These are phyloP conservation scores for Hormiphora californensis DNA, from an alignment of 37 sponge, comb jelly and placozoan species.

Conservation along the genomic window DNA sequence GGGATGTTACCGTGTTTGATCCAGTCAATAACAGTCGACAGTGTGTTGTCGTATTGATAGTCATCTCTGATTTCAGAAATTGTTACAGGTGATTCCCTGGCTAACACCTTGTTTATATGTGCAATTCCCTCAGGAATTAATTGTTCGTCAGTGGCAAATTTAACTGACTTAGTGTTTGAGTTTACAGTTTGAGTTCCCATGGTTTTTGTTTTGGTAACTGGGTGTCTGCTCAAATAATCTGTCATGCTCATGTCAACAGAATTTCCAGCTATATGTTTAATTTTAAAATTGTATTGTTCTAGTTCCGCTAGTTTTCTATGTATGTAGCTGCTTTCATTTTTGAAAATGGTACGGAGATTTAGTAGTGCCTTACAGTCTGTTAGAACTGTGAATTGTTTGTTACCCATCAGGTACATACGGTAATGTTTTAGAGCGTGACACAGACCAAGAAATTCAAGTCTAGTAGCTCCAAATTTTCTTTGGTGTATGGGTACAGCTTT, in stretches of 20 bases:
- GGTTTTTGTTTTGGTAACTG: neutral
- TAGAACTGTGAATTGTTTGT: neutral
- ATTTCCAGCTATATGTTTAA: neutral
- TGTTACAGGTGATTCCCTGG: neutral
- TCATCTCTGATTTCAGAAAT: neutral
- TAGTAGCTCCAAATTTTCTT: constrained; percentile 1
- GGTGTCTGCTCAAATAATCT: constrained; percentile 1
- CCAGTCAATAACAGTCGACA: neutral
- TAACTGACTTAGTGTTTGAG: no score
- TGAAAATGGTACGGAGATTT: neutral
- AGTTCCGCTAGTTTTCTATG: neutral
- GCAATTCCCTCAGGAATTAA: neutral
- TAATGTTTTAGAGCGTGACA: neutral
- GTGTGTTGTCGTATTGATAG: neutral
- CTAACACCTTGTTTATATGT: neutral
- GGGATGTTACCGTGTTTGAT: neutral
- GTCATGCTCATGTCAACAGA: neutral
- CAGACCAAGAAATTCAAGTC: neutral
- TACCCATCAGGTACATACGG: neutral
- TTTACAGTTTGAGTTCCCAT: neutral
- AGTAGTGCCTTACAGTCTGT: constrained; percentile 27
- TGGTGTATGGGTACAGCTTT: neutral
- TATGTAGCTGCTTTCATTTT: constrained; percentile 18
- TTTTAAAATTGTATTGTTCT: neutral
- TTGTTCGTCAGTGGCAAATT: neutral